Percentiles rank a stretch among this genome's conserved stretches.
Evolutionary conservation across 1,140 invertebrate species (phyloP).

Genomic region (Trigoniulus corallinus): DNA sequence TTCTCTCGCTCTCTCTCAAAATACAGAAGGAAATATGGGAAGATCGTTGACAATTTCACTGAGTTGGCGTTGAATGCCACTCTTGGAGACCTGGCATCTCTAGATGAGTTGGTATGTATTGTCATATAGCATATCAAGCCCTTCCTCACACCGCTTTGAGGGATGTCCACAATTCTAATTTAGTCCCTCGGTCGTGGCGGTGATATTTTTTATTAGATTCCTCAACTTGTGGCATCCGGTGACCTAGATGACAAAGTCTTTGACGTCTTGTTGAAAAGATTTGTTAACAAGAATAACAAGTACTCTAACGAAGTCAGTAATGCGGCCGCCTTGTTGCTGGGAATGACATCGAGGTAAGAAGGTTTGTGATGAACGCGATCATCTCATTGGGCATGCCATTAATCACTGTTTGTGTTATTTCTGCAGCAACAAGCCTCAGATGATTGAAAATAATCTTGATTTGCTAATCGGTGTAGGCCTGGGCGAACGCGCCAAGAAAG

Average conservation of each 20-base stretch:
- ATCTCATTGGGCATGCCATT: too few species aligned
- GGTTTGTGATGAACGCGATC: too few species aligned
- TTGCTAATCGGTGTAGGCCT: constrained; percentile 38
- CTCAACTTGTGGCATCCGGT: constrained; percentile 31
- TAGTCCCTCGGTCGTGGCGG: background rate
- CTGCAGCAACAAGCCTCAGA: constrained; percentile 12
- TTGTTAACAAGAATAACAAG: constrained; percentile 52
- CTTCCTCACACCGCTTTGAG: too few species aligned
- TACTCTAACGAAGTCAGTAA: constrained; percentile 46
- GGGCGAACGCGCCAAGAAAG: constrained; percentile 28
- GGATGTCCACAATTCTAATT: background rate
- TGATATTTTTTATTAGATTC: constrained; percentile 37
- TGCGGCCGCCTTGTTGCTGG: constrained; percentile 48
- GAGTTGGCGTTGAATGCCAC: constrained; percentile 37
- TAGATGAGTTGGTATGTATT: constrained; percentile 43
- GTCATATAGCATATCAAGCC: too few species aligned
- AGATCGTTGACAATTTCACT: constrained; percentile 42
- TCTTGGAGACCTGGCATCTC: constrained; percentile 44
- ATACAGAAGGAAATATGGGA: constrained; percentile 12
- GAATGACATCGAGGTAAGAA: constrained; percentile 45
- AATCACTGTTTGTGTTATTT: background rate
- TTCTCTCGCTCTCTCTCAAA: constrained; percentile 2
- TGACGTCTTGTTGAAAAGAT: constrained; percentile 63
- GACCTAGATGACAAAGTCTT: constrained; percentile 35
- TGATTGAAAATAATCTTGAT: constrained; percentile 39